Evolutionary conservation across 2,888 invertebrate species (phyloP).

Genomic region (Andricus curvator): DNA sequence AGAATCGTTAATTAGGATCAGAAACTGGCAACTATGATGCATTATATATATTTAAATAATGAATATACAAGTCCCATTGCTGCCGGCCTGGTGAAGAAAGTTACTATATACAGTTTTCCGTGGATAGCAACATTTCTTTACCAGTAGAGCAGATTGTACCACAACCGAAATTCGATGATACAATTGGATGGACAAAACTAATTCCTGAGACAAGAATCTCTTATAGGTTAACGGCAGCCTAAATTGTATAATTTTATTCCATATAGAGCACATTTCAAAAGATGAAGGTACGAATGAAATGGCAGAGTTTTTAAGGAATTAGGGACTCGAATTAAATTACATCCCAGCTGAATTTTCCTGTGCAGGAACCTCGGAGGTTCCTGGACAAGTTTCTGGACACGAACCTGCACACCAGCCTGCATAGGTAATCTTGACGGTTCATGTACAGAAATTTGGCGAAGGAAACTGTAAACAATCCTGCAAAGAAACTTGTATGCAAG

Average conservation of each 20-base stretch:
- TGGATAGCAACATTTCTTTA: too few species aligned
- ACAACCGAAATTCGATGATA: background rate
- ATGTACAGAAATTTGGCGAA: too few species aligned
- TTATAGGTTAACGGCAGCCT: background rate
- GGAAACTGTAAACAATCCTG: too few species aligned
- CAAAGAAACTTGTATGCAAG: too few species aligned
- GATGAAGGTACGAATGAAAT: background rate
- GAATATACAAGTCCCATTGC: background rate
- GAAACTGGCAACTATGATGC: background rate
- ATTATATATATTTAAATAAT: background rate
- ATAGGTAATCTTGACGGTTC: too few species aligned
- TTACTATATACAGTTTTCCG: too few species aligned
- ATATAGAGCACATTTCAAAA: background rate
- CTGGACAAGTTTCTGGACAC: too few species aligned
- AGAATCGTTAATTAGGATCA: background rate
- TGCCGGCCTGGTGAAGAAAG: too few species aligned
- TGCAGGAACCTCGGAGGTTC: too few species aligned
- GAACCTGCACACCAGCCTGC: too few species aligned
- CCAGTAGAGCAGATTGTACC: too few species aligned
- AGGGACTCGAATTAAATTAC: background rate
- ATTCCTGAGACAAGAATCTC: constrained; percentile 1
- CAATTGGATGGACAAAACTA: background rate
- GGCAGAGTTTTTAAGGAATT: background rate
- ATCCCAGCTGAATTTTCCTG: too few species aligned
- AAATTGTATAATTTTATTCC: background rate